These are phyloP conservation scores for Leucozona laternaria DNA, from an alignment of 2,888 invertebrate genomes.

Conservation along the genomic window DNA sequence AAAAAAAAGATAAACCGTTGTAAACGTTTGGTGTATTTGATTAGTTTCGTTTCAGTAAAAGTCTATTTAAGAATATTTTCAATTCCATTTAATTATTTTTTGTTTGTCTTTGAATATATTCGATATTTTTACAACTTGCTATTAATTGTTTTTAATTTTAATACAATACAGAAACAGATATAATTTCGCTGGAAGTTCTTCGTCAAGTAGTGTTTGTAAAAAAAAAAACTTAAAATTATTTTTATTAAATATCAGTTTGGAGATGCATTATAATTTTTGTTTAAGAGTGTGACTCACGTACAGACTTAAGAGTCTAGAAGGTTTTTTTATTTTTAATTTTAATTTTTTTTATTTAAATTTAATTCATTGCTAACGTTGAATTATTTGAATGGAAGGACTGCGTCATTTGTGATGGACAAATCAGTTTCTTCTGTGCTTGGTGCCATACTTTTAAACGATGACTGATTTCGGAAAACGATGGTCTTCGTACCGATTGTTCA, in stretches of 20 bases:
- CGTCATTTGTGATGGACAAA: conserved; percentile 76
- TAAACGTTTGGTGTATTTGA: background rate
- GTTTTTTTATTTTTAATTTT: conserved; percentile 20
- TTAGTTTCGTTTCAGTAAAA: background rate
- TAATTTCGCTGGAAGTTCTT: conserved; percentile 62
- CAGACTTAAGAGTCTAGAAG: conserved; percentile 11
- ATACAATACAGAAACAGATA: background rate
- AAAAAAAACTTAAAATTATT: conserved; percentile 19
- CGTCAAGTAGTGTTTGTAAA: conserved; percentile 33
- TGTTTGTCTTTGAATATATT: conserved; percentile 35
- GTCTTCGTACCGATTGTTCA: conserved; percentile 95
- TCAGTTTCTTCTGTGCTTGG: conserved; percentile 83
- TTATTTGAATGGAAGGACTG: conserved; percentile 77
- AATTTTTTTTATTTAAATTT: conserved; percentile 41
- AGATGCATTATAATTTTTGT: conserved; percentile 22
- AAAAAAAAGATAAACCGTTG: background rate
- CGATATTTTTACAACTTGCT: conserved; percentile 12
- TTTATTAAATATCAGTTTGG: conserved; percentile 47
- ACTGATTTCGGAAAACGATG: conserved; percentile 96
- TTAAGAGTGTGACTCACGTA: conserved; percentile 15
- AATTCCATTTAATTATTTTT: conserved; percentile 43
- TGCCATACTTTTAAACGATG: conserved; percentile 91
- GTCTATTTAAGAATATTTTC: conserved; percentile 20
- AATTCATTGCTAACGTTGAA: conserved; percentile 71
- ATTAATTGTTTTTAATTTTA: conserved; percentile 3